phyloP scores from a whole-genome alignment of 2,797 vertebrate species.

The Stomatorhinus walkeri region DNA sequence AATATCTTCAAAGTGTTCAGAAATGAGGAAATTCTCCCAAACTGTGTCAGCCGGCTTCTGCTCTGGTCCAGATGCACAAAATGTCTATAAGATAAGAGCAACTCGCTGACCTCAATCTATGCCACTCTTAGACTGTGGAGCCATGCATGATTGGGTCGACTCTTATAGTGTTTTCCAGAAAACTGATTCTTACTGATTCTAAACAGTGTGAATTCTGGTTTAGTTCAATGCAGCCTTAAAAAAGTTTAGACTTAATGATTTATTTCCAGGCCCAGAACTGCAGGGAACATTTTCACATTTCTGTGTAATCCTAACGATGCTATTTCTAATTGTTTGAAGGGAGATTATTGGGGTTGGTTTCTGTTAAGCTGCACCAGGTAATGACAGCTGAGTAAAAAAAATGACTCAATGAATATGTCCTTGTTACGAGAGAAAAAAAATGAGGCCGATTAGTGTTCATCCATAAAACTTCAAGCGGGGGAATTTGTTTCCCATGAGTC shows the following conservation, averaged over 20 bases:
- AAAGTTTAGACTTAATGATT: constrained; percentile 15
- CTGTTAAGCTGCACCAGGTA: constrained; percentile 10
- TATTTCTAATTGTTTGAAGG: constrained; percentile 29
- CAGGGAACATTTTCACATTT: constrained; percentile 24
- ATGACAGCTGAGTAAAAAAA: constrained; percentile 21
- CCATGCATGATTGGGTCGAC: neutral
- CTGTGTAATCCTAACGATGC: constrained; percentile 28
- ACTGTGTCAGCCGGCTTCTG: neutral
- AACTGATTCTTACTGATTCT: neutral
- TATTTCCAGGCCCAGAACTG: neutral
- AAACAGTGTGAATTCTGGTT: constrained; percentile 2
- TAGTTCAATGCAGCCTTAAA: neutral
- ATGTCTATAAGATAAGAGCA: neutral
- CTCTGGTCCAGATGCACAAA: constrained; percentile 5
- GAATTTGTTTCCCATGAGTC: neutral
- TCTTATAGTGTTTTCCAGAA: neutral
- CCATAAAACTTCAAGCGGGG: neutral
- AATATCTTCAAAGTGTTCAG: constrained; percentile 2
- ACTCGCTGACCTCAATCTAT: neutral
- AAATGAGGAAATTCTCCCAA: neutral
- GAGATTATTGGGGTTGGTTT: constrained; percentile 17
- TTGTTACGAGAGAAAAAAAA: neutral
- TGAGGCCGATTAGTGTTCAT: neutral
- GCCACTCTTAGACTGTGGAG: neutral
- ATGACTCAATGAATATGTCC: constrained; percentile 16